A percentile compares a stretch with the other conserved stretches of the same genome.
Conservation (phyloP, 2,113 vertebrate species). For the Engystomops pustulosus region DNA sequence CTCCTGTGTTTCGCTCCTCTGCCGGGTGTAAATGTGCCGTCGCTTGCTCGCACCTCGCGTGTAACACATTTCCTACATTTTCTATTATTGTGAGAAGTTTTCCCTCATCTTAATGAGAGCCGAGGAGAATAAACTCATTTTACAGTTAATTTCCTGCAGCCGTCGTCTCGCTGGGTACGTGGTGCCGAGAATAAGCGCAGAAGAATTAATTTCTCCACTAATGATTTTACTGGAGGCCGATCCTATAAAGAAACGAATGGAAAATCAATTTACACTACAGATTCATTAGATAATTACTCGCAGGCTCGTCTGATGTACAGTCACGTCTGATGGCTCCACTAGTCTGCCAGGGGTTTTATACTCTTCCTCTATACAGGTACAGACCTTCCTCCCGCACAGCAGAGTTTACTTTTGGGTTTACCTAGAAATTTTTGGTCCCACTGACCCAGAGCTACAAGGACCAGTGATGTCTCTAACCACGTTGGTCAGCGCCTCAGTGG, state of each 20-base stretch:
- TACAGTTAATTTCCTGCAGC: constrained; percentile 37
- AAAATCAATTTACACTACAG: constrained; percentile 29
- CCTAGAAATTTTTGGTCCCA: too few species aligned
- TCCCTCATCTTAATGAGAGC: background rate
- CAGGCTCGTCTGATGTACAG: background rate
- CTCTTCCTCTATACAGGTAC: background rate
- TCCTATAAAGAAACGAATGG: background rate
- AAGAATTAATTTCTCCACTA: constrained; percentile 12
- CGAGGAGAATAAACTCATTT: constrained; percentile 35
- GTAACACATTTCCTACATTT: background rate
- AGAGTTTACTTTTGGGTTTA: background rate
- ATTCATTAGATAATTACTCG: constrained; percentile 8
- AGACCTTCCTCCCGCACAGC: background rate
- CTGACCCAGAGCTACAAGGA: too few species aligned
- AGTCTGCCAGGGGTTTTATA: background rate
- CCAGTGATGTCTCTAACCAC: too few species aligned
- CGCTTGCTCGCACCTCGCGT: background rate
- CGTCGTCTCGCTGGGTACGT: background rate
- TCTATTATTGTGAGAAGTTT: background rate
- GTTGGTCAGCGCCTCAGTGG: too few species aligned
- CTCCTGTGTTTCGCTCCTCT: background rate
- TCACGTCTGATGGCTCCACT: background rate
- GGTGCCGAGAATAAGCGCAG: constrained; percentile 1
- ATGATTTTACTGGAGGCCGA: constrained; percentile 20
- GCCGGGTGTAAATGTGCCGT: background rate